Base-by-base conservation (phyloP, 2,113 vertebrate species). In the Ameiurus melas region DNA sequence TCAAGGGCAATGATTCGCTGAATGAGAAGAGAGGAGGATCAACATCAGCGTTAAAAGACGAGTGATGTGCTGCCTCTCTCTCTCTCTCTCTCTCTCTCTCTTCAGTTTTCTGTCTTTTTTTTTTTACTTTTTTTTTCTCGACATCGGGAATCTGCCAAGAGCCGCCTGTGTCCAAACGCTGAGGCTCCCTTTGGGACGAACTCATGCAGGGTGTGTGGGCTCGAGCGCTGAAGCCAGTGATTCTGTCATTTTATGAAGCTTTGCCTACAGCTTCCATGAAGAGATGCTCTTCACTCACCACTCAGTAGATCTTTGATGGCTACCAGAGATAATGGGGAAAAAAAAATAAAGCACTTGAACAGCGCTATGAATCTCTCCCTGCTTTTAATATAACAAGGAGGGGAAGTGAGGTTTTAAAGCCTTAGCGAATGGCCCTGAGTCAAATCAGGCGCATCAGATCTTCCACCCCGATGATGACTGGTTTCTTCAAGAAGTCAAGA, bases 131-230 rank as follows among this genome's bases (percentile, higher is more conserved):
- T 86, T 86, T 78, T 64, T 81, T 25, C 73, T 87, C 83, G 87
- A 62, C 53, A 33, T 64, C 85, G 94, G 91, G 89, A 94, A 94
- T 93, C 95, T 97, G 95, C 94, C 96, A 96, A 96, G 94, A 94
- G 94, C 94, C 95, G 94, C 95, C 93, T 94, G 95, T 95, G 95
- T 94, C 91, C 95, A 95, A 95, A 95, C 94, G 55, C 93, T 1
- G 93, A 96, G 95, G 97, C 97, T 96, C n/a, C n/a, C 7, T 97
- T 96, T 94, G 93, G 96, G 95, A 96, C 95, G 97, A 96, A 96
- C 95, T 96, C 94, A 96, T 94, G 93, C 79, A 64, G 73, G 75
- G 85, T 88, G 93, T 95, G 96, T 95, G 95, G 94, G 96, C 95
- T 93, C 95, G 96, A 96, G 95, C 95, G 96, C 91, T 78, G 92